A percentile compares a stretch with the other conserved stretches of the same genome.
These are phyloP conservation scores for Drosophila mayaguana DNA, from an alignment of 2,888 invertebrate genomes.

Conservation along the genomic window DNA sequence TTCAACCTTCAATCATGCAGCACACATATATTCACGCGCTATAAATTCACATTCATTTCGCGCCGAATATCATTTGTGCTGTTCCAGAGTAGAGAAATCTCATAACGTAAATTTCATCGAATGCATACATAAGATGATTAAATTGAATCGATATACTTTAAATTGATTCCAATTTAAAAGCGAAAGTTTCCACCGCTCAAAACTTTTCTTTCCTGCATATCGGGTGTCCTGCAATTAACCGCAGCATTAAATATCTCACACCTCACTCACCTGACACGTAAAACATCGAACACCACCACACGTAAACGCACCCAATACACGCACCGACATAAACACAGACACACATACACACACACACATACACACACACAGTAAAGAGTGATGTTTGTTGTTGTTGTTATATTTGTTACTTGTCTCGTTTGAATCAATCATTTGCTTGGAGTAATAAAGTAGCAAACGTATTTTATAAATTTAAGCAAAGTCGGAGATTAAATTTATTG, in stretches of 20 bases:
- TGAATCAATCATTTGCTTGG: constrained; percentile 61
- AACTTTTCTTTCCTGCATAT: constrained; percentile 44
- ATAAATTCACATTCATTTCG: constrained; percentile 20
- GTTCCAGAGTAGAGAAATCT: constrained; percentile 82
- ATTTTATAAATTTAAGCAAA: constrained; percentile 13
- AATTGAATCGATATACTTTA: constrained; percentile 21
- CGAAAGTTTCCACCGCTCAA: constrained; percentile 44
- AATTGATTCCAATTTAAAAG: constrained; percentile 41
- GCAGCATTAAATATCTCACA: constrained; percentile 42
- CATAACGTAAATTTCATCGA: constrained; percentile 84
- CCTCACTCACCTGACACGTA: constrained; percentile 32
- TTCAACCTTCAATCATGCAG: constrained; percentile 43
- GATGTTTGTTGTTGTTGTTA: constrained; percentile 67
- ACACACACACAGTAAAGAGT: constrained; percentile 32
- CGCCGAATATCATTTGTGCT: constrained; percentile 75
- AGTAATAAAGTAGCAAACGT: constrained; percentile 34
- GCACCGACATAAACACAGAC: constrained; percentile 1
- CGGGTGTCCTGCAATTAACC: constrained; percentile 49
- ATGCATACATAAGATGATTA: constrained; percentile 49
- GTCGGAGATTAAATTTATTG: not conserved
- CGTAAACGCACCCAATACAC: constrained; percentile 11
- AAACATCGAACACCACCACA: constrained; percentile 3
- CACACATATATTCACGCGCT: constrained; percentile 62
- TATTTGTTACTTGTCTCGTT: constrained; percentile 64
- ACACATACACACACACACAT: constrained; percentile 5